Percentiles rank a stretch among this genome's conserved stretches.
Conservation (phyloP, 2,888 invertebrate genomes). For the Andricus curvator region DNA sequence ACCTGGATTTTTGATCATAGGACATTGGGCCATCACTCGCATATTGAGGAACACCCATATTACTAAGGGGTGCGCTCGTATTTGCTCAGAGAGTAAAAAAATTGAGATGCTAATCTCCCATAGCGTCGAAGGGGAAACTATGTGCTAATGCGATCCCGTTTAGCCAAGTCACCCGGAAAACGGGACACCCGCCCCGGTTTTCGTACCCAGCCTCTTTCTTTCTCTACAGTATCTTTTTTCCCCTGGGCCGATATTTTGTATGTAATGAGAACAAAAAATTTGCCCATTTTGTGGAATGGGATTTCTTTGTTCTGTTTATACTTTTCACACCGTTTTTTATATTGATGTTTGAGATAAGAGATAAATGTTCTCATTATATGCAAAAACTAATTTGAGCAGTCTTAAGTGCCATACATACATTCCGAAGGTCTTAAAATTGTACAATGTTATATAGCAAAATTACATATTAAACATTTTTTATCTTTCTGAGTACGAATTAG, state of each 20-base stretch:
- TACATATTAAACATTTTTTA: too few relatives aligned
- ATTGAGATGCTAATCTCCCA: slow-evolving; percentile 75
- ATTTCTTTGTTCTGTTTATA: background rate
- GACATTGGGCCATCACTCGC: slow-evolving; percentile 2
- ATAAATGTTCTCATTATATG: too few relatives aligned
- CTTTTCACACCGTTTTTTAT: background rate
- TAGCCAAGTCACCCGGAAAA: slow-evolving; percentile 77
- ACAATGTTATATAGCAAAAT: too few relatives aligned
- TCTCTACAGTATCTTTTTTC: slow-evolving; percentile 30
- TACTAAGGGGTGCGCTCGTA: slow-evolving; percentile 18
- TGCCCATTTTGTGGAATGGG: background rate
- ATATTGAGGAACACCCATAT: slow-evolving; percentile 39
- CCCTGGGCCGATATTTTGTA: background rate
- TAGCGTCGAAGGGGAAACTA: slow-evolving; percentile 63
- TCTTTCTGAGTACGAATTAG: too few relatives aligned
- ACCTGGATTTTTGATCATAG: slow-evolving; percentile 28
- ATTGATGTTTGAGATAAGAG: too few relatives aligned
- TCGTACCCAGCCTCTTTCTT: slow-evolving; percentile 50
- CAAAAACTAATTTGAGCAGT: too few relatives aligned
- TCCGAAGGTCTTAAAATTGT: too few relatives aligned
- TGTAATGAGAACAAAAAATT: background rate
- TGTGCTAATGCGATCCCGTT: slow-evolving; percentile 59
- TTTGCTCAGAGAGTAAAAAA: slow-evolving; percentile 58
- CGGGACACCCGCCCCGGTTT: slow-evolving; percentile 74
- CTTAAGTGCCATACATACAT: too few relatives aligned